Evolutionary conservation across 1,140 invertebrate species (phyloP).

Genomic region (Caenorhabditis latens): DNA sequence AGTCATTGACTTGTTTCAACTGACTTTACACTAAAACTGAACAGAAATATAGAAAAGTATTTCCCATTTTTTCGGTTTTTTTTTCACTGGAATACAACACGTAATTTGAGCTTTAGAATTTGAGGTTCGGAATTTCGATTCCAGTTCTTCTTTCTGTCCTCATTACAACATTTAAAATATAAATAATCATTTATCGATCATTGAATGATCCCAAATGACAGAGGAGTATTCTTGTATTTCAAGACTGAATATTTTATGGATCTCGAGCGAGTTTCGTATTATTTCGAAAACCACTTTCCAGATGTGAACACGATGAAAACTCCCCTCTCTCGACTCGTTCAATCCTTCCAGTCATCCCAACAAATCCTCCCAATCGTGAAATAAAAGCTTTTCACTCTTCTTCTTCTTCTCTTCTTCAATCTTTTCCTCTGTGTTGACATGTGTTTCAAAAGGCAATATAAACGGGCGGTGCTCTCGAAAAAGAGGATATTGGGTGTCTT

Average conservation of each 20-base stretch:
- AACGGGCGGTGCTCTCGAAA: conserved; percentile 31
- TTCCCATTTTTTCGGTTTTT: not conserved
- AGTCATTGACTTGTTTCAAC: not conserved
- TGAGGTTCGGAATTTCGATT: too few relatives aligned
- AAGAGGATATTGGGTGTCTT: conserved; percentile 50
- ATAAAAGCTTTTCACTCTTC: conserved; percentile 22
- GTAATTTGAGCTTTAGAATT: not conserved
- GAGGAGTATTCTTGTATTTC: too few relatives aligned
- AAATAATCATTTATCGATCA: too few relatives aligned
- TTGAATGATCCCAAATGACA: too few relatives aligned
- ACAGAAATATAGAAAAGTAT: not conserved
- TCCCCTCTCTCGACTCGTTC: too few relatives aligned
- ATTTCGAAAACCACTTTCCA: too few relatives aligned
- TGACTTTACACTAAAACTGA: not conserved
- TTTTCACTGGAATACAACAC: too few relatives aligned
- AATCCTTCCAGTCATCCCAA: not conserved
- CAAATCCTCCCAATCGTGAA: conserved; percentile 41
- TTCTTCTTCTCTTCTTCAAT: not conserved
- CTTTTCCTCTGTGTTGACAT: conserved; percentile 37
- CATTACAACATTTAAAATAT: too few relatives aligned
- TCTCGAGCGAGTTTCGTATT: too few relatives aligned
- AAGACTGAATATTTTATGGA: too few relatives aligned
- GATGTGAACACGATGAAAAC: too few relatives aligned
- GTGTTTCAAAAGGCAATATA: conserved; percentile 56
- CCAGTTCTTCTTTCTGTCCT: too few relatives aligned